Evolutionary conservation across 1,140 invertebrate genomes (phyloP).

Genomic region (Bradysia coprophila): DNA sequence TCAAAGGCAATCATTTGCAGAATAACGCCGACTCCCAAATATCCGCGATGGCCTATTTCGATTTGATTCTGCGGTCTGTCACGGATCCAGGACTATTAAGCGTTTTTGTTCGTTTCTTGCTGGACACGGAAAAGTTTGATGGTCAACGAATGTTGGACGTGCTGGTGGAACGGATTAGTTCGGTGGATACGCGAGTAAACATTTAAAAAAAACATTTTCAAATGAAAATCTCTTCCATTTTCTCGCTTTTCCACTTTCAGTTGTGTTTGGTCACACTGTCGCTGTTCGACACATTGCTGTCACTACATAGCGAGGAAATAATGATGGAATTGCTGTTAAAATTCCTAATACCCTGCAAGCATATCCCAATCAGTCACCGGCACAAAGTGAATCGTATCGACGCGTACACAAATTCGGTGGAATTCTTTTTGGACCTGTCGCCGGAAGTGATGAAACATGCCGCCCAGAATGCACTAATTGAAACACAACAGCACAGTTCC

Average conservation of each 20-base stretch:
- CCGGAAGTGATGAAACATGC: constrained; percentile 33
- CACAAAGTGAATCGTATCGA: constrained; percentile 56
- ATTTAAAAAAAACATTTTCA: too few relatives aligned
- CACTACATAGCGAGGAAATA: constrained; percentile 92
- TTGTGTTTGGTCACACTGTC: constrained; percentile 78
- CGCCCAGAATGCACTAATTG: too few relatives aligned
- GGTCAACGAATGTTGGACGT: constrained; percentile 56
- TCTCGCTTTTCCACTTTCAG: constrained; percentile 26
- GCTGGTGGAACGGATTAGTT: constrained; percentile 51
- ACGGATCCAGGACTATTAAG: constrained; percentile 67
- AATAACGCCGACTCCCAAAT: constrained; percentile 70
- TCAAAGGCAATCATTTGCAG: constrained; percentile 36
- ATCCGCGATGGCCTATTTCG: constrained; percentile 79
- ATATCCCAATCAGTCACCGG: constrained; percentile 72
- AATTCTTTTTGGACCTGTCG: constrained; percentile 65
- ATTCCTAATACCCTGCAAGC: constrained; percentile 74
- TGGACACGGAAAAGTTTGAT: constrained; percentile 69
- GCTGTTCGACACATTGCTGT: constrained; percentile 76
- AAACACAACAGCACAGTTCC: constrained; percentile 12
- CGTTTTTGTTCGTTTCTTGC: constrained; percentile 68
- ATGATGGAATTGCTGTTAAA: constrained; percentile 82
- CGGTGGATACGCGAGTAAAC: constrained; percentile 46
- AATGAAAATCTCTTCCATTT: constrained; percentile 5
- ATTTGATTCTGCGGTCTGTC: constrained; percentile 70
- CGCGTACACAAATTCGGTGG: constrained; percentile 59